Base-by-base conservation (phyloP, 2,888 invertebrate species). In the Spisula subtruncata region DNA sequence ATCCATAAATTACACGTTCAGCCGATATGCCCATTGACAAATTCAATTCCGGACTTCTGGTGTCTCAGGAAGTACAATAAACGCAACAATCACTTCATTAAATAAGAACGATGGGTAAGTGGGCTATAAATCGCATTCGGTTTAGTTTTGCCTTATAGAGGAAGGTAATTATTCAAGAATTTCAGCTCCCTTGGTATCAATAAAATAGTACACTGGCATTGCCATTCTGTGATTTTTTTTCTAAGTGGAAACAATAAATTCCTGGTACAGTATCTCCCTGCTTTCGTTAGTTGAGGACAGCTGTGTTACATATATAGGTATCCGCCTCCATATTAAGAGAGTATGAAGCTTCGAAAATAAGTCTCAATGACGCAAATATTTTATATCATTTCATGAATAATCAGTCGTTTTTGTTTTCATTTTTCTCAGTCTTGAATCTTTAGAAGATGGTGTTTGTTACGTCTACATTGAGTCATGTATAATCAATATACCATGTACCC, bases 11-110 rank as follows among this genome's bases (percentile, higher is more conserved):
- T 66, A 66, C 60, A 66, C 60, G 10, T 25, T 10, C 60, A 66
- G 25, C 20, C 60, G 60, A 66, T 25, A 66, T 66, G 25, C 60
- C 60, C 60, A 66, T 10, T 66, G 60, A 66, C 60, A 66, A 66
- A 66, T 66, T 66, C 8, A 66, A n/a, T 66, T 66, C 25, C 60
- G 60, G 25, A 66, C 60, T 66, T n/a, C 60, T 66, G 60, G 60
- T 10, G n/a, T 66, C n/a, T n/a, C n/a, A n/a, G 25, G 6, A 66
- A 25, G 25, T 66, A 66, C 60, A 66, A 25, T 25, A 66, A 66
- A 66, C 60, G 60, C 60, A 8, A 4, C 4, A 8, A 6, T 51
- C 16, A 51, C 51, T 16, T 51, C 51, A 51, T 51, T 66, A 66
- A 66, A 25, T 66, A 25, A 66, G 60, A n/a, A 66, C 25, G 4